These are phyloP conservation scores for Potamilus streckersoni DNA, from an alignment of 1,140 invertebrate genomes.

Conservation along the genomic window DNA sequence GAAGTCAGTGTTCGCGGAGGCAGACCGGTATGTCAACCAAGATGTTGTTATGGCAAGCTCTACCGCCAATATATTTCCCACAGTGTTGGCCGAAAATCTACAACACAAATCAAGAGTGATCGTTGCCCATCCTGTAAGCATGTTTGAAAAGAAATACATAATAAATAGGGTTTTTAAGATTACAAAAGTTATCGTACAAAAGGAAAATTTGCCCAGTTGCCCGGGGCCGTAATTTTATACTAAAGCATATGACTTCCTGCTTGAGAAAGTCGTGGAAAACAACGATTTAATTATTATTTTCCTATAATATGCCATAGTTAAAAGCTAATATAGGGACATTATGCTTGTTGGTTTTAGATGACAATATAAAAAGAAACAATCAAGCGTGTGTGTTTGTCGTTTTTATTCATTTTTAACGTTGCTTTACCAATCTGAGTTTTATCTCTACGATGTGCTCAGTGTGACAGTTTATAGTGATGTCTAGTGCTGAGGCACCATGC, in stretches of 20 bases:
- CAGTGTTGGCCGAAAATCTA: slow-evolving; percentile 19
- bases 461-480: too few relatives aligned
- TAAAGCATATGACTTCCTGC: neutral
- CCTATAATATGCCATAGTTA: too few relatives aligned
- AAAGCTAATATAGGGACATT: too few relatives aligned
- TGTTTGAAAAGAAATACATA: neutral
- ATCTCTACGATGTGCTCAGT: too few relatives aligned
- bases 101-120: slow-evolving; percentile 10
- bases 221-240: neutral
- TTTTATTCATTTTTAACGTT: too few relatives aligned
- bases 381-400: too few relatives aligned
- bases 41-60: slow-evolving; percentile 24
- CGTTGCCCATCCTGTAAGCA: slow-evolving; percentile 25
- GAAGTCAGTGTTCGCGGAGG: slow-evolving; percentile 17
- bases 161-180: neutral
- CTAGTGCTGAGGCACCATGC: too few relatives aligned
- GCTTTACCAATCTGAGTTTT: too few relatives aligned
- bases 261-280: neutral
- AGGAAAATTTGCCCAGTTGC: too few relatives aligned
- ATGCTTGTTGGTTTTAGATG: too few relatives aligned
- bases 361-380: too few relatives aligned
- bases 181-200: neutral
- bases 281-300: neutral
- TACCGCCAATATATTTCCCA: slow-evolving; percentile 27
- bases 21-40: neutral